Base-by-base conservation (phyloP, 37 sponge, comb jelly and placozoan species). In the Bolinopsis microptera region DNA sequence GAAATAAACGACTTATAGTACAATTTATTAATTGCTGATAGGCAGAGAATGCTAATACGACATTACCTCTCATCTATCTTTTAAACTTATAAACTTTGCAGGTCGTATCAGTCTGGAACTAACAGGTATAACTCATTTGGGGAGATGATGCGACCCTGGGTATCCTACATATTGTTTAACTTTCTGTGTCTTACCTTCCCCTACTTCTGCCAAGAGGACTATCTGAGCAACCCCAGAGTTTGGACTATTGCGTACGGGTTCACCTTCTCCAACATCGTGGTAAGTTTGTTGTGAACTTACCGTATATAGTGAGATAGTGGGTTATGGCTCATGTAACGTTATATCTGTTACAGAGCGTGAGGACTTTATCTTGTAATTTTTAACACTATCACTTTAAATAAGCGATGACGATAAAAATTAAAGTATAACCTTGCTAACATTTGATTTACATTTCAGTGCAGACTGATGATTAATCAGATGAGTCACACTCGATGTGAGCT, bases 391-490 rank as follows among this genome's bases (percentile, higher is more conserved):
- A n/a, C n/a, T n/a, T n/a, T n/a, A n/a, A n/a, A n/a, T n/a, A n/a
- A n/a, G n/a, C n/a, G n/a, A n/a, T n/a, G n/a, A n/a, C n/a, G n/a
- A n/a, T n/a, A n/a, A n/a, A n/a, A n/a, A n/a, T n/a, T n/a, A n/a
- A n/a, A n/a, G n/a, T n/a, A n/a, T n/a, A n/a, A n/a, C n/a, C n/a
- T n/a, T n/a, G n/a, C n/a, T n/a, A n/a, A n/a, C n/a, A n/a, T n/a
- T n/a, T n/a, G n/a, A n/a, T n/a, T n/a, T n/a, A n/a, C n/a, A 48
- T 48, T 48, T 0, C 61, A 86, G 90, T 86, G 90, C 31, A 35
- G 90, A 27, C 30, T 86, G 90, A 86, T 86, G 90, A 41, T 86
- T 27, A 86, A 86, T 38, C 90, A 86, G 90, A 86, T 86, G 90
- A 36, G 36, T 24, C 24, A 38, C 61, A 86, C 90, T 0, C 61